Evolutionary conservation across 1,140 invertebrate genomes (phyloP), one percentile per base, ranked within the genome.

Genomic region (Mycetomoellerius zeteki): DNA sequence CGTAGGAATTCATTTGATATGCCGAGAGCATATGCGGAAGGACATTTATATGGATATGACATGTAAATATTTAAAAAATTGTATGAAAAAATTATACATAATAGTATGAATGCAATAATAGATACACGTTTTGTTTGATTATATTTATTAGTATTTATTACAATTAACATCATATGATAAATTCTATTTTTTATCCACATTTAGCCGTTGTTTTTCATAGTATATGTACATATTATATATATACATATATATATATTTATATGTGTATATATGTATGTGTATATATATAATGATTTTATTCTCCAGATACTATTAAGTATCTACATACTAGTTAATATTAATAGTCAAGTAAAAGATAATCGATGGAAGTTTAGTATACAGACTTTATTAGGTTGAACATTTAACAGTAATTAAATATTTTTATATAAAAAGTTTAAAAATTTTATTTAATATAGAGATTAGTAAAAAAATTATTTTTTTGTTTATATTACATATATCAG

Each of bases 1-100:
- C 96, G 98, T 86, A 96, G 97, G 69, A 98, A 97, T 92, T 98
- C 97, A 0, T 92, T 95, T 4, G 97, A 98, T 93, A 98, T 98
- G 95, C 90, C 97, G 3, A 97, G 96, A 95, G 98, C 98, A 0
- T 98, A 97, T 92, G 95, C 96, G 87, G 98, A 99, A 93, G 97
- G 96, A 12, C 96, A 96, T 89, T 96, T 97, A 91, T 98, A 98
- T 96, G 98, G 98, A 27, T 99, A 99, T 56, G 43, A 80, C 95
- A 14, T 14, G n/a, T 67, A 85, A 54, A 67, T 12, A 62, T 1
- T 80, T 58, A 69, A 43, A 65, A 78, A 37, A 54, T 62, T 24
- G 47, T 84, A 16, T 65, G 30, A 33, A 8, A 52, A 5, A 81
- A 47, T 54, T 47, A 82, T 12, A 27, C 43, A 54, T 37, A 37